Conservation (phyloP, 2,797 vertebrate genomes). For the Cossypha niveicapilla region DNA sequence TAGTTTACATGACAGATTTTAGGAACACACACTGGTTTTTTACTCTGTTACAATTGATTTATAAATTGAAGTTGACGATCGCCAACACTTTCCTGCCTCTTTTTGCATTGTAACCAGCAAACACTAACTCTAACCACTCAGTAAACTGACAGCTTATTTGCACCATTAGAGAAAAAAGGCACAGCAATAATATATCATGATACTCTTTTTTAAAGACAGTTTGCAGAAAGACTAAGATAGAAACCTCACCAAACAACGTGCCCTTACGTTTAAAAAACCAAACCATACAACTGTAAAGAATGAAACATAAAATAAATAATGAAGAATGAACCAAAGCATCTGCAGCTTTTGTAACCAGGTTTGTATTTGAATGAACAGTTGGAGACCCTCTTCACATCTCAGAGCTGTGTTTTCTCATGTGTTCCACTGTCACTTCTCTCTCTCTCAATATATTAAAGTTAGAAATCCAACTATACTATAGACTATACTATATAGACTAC, state of each 20-base stretch:
- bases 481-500: too few species aligned
- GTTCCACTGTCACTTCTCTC: background rate
- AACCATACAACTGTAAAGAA: background rate
- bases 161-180: background rate
- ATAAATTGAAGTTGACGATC: background rate
- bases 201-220: background rate
- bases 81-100: background rate
- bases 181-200: background rate
- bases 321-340: background rate
- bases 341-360: background rate
- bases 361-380: background rate
- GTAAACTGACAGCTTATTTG: background rate
- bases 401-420: accelerated
- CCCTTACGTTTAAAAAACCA: background rate
- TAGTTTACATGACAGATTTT: background rate
- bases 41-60: background rate
- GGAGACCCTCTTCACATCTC: background rate
- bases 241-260: background rate
- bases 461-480: background rate
- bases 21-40: background rate
- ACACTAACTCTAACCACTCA: background rate
- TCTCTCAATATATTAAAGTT: background rate
- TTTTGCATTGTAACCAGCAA: background rate
- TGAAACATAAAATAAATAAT: background rate
- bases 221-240: background rate